A percentile compares a stretch with the other conserved stretches of the same genome.
Evolutionary conservation across 2,888 invertebrate genomes (phyloP).

Genomic region (Apodemia mormo): DNA sequence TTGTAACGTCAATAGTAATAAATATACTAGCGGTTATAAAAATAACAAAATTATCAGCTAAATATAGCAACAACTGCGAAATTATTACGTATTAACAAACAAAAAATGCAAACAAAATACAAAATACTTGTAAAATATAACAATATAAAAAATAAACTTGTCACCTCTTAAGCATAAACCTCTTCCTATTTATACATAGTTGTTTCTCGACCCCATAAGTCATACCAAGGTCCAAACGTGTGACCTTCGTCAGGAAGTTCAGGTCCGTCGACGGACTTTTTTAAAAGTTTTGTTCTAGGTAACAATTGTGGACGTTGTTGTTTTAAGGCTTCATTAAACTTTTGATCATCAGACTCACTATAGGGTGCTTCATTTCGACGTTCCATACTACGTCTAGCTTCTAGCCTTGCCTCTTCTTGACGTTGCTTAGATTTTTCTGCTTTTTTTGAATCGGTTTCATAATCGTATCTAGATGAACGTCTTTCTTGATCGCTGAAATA

Average conservation of each 20-base stretch:
- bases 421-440: slow-evolving; percentile 77
- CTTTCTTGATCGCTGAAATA: slow-evolving; percentile 73
- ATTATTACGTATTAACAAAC: slow-evolving; percentile 19
- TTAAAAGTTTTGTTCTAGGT: slow-evolving; percentile 86
- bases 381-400: slow-evolving; percentile 66
- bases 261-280: slow-evolving; percentile 74
- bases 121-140: slow-evolving; percentile 20
- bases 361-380: slow-evolving; percentile 70
- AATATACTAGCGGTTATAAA: slow-evolving; percentile 9
- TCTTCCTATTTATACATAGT: slow-evolving; percentile 82
- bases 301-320: slow-evolving; percentile 82
- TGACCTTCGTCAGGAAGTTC: slow-evolving; percentile 83
- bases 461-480: slow-evolving; percentile 68
- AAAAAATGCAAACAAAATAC: slow-evolving; percentile 18
- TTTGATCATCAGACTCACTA: slow-evolving; percentile 80
- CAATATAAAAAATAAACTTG: slow-evolving; percentile 21
- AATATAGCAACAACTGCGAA: slow-evolving; percentile 17
- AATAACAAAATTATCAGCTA: slow-evolving; percentile 11
- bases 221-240: slow-evolving; percentile 94
- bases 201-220: slow-evolving; percentile 90
- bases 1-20: background rate
- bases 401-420: slow-evolving; percentile 73
- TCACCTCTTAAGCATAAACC: slow-evolving; percentile 44
- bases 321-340: slow-evolving; percentile 76
- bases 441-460: slow-evolving; percentile 79